Percentiles rank a stretch among this genome's conserved stretches.
phyloP scores from a whole-genome alignment of 2,888 invertebrate genomes.

The Petrolisthes manimaculis region DNA sequence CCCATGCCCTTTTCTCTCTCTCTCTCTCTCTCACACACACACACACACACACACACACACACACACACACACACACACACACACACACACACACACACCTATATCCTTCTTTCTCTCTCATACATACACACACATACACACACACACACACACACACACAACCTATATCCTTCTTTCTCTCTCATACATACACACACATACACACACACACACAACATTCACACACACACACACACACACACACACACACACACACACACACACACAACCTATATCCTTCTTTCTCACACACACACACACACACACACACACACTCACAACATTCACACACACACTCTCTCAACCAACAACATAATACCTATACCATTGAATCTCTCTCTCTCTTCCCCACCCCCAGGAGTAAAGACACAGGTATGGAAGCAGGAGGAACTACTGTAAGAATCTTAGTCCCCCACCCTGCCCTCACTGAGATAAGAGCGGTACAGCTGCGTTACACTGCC shows the following conservation, averaged over 20 bases:
- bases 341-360: neutral
- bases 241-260: neutral
- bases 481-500: conserved; percentile 85
- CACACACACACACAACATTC: too few species aligned
- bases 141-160: too few species aligned
- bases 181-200: too few species aligned
- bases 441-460: conserved; percentile 91
- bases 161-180: too few species aligned
- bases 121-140: too few species aligned
- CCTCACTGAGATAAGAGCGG: conserved; percentile 77
- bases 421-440: conserved; percentile 81
- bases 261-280: too few species aligned
- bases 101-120: neutral
- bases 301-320: too few species aligned
- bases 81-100: neutral
- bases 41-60: neutral
- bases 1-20: neutral
- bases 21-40: neutral
- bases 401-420: conserved; percentile 81
- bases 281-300: neutral
- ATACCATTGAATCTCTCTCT: neutral
- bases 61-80: neutral
- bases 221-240: neutral
- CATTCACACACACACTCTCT: too few species aligned
- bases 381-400: conserved; percentile 74